A percentile compares a stretch with the other conserved stretches of the same genome.
Evolutionary conservation across 1,140 invertebrate species (phyloP).

Genomic region (Euglossa dilemma): DNA sequence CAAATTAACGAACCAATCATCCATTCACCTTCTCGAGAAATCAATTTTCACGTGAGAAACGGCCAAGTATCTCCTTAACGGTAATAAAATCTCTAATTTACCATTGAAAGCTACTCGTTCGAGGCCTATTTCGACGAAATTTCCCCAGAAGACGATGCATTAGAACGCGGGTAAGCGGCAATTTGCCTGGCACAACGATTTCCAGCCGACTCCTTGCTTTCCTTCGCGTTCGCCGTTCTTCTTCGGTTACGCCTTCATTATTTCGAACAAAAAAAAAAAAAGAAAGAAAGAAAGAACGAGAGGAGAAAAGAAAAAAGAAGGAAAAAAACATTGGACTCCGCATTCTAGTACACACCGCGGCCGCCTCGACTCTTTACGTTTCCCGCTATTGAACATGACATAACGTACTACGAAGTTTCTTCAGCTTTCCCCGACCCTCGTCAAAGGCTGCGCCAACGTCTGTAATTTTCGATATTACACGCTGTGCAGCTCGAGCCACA

Average conservation of each 20-base stretch:
- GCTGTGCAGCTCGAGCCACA: background rate
- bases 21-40: too few relatives aligned
- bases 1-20: too few relatives aligned
- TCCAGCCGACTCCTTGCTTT: constrained; percentile 2
- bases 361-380: constrained; percentile 14
- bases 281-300: too few relatives aligned
- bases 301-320: too few relatives aligned
- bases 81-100: too few relatives aligned
- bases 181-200: background rate
- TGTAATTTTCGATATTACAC: constrained; percentile 42
- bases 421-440: constrained; percentile 47
- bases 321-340: background rate
- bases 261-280: constrained; percentile 18
- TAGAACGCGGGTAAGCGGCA: background rate
- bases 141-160: background rate
- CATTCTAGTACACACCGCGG: constrained; percentile 22
- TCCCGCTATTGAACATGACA: constrained; percentile 32
- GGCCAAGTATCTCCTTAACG: too few relatives aligned
- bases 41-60: too few relatives aligned
- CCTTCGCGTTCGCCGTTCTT: constrained; percentile 18
- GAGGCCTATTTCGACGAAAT: background rate
- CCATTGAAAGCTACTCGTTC: too few relatives aligned
- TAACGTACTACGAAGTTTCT: constrained; percentile 37
- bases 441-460: constrained; percentile 20
- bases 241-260: constrained; percentile 44